Evolutionary conservation across 53 echinoderm and acorn worm genomes (phyloP), one percentile per base, ranked within the genome.

Genomic region (Echinometra lucunter): DNA sequence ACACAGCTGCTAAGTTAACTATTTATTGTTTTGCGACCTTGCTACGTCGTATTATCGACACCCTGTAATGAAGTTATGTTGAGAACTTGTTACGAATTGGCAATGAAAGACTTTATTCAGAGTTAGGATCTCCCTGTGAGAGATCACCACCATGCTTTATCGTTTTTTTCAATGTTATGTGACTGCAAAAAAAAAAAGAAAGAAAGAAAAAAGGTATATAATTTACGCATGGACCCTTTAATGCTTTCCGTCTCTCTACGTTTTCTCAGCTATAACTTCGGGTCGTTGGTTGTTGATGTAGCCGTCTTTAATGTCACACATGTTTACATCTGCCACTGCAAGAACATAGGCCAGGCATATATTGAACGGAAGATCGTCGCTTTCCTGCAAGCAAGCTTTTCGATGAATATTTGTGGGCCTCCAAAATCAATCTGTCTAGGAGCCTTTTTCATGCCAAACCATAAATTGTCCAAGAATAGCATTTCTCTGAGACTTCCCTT

Each of bases 371-470:
- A 63, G 42, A 78, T 78, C 78, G 35, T 42, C 42, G 38, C 42
- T 78, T 12, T 78, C 40, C 78, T 40, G 38, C 35, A 40, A 78
- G 23, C 21, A 7, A 35, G 78, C 40, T 16, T 5, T 21, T 38
- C 18, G 2, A 42, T 42, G 78, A 40, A 78, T 78, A 23, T 78
- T 78, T 19, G 78, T 42, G 78, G 78, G 78, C 78, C 42, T 42
- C 42, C 42, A 4, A 78, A 78, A 78, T 78, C 78, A 78, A 78
- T 78, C 78, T 40, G 40, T 78, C 78, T 78, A 6, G 78, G 42
- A 78, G 42, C 40, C 78, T 1, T 42, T 35, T 63, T 40, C 78
- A 78, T 42, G 78, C 42, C 78, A 42, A 18, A 40, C 38, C 78
- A 42, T 78, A 78, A 78, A 40, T 38, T 42, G 78, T 78, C 78